Conservation (phyloP, 2,888 invertebrate genomes). For the Andrena bicolor region DNA sequence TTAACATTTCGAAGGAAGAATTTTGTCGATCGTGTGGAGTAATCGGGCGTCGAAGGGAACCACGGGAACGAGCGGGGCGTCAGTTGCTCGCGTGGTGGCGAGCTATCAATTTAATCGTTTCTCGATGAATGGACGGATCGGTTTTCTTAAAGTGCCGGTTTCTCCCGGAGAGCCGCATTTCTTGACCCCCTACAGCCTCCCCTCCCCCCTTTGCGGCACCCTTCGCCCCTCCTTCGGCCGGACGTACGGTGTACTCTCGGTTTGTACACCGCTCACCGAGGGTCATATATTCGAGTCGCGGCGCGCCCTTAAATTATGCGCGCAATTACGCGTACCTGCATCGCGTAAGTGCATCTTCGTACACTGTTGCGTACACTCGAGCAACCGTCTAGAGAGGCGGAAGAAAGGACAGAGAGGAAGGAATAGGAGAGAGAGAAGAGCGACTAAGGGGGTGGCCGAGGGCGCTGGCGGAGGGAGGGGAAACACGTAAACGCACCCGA, state of each 20-base stretch:
- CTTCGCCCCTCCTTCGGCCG: not conserved
- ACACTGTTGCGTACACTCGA: constrained; percentile 14
- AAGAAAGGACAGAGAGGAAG: not conserved
- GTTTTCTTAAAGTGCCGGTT: constrained; percentile 79
- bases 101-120: constrained; percentile 74
- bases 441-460: not conserved
- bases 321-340: constrained; percentile 78
- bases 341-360: constrained; percentile 64
- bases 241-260: constrained; percentile 17
- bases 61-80: constrained; percentile 6
- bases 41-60: too few relatives aligned
- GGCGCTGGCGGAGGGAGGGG: not conserved
- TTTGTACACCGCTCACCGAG: constrained; percentile 57
- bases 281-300: constrained; percentile 75
- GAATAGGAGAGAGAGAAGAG: not conserved
- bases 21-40: not conserved
- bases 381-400: not conserved
- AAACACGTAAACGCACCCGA: constrained; percentile 7
- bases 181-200: constrained; percentile 25
- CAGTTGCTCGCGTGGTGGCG: constrained; percentile 67
- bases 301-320: constrained; percentile 82
- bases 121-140: constrained; percentile 76
- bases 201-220: not conserved
- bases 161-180: constrained; percentile 46
- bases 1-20: constrained; percentile 20